Conservation (phyloP, 2,888 invertebrate genomes). For the Platycnemis pennipes region DNA sequence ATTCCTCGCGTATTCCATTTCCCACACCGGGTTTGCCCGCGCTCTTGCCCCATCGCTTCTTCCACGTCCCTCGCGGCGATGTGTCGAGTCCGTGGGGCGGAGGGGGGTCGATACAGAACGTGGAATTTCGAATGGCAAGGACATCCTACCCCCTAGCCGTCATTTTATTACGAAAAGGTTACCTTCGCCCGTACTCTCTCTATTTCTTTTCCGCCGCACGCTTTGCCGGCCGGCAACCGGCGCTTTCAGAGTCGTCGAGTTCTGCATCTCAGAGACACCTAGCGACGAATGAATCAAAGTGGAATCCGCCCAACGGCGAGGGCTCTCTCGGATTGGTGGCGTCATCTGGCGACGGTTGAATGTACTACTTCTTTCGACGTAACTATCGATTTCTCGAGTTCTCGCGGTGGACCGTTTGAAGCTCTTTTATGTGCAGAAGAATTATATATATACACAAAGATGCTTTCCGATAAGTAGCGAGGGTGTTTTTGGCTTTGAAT, state of each 20-base stretch:
- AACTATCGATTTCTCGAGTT: not conserved
- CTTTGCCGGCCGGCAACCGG: constrained; percentile 26
- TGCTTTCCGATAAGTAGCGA: not conserved
- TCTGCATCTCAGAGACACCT: constrained; percentile 56
- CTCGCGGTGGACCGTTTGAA: constrained; percentile 19
- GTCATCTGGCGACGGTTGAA: not conserved
- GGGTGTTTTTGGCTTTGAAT: not conserved
- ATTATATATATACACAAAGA: not conserved
- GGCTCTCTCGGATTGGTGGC: not conserved
- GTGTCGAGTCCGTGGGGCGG: not conserved
- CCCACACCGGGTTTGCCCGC: not conserved
- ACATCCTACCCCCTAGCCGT: constrained; percentile 60
- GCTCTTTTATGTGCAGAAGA: not conserved
- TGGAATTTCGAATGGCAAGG: constrained; percentile 64
- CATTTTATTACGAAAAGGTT: constrained; percentile 65
- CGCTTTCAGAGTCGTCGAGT: not conserved
- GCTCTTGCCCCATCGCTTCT: not conserved
- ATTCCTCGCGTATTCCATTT: not conserved
- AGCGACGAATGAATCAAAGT: not conserved
- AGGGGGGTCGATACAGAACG: constrained; percentile 57
- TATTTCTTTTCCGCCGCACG: constrained; percentile 22
- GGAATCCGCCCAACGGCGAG: not conserved
- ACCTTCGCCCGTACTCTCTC: too few relatives aligned
- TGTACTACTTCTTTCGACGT: not conserved
- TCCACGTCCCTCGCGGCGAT: not conserved